Evolutionary conservation across 1,140 invertebrate species (phyloP), one percentile per base, ranked within the genome.

Genomic region (Eubasilissa regina): DNA sequence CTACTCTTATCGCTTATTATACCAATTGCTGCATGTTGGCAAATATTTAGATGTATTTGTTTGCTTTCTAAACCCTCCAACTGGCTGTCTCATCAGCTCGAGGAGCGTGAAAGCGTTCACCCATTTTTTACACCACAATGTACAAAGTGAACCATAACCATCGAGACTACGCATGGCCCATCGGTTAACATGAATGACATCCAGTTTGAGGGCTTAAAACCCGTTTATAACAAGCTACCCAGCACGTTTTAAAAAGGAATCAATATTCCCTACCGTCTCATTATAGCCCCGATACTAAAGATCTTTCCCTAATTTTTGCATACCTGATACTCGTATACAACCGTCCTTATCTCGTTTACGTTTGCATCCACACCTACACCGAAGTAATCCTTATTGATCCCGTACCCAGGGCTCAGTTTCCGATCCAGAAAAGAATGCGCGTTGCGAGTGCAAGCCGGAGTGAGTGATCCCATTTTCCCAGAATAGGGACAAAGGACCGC

Each of bases 381-480:
- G 25, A 51, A 51, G 12, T 70, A 70, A 53, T 70, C 66, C 45
- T 70, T 70, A 70, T 70, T 25, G 66, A 70, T 70, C 62, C 17
- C 8, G 35, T 43, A 11, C n/a, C 19, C 45, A 74, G 25, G 21
- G 53, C 68, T 55, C 70, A 51, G 51, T 74, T 53, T 74, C 51
- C n/a, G 10, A 17, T 74, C 13, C 15, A 11, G 10, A 25, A 55
- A 15, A 47, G 10, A 25, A 13, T 12, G 66, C 19, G 51, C 66
- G 9, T 70, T 70, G 10, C 19, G 45, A 8, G 17, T 13, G n/a
- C 19, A 47, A 21, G 66, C 13, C 15, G 66, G 45, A 51, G 66
- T 51, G 51, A 74, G 70, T 56, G 70, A 74, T 74, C 70, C 70
- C 53, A 45, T 74, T 74, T 74, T 74, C 70, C 53, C 51, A 56